Conservation (phyloP, 1,140 invertebrate genomes). For the Zaprionus gabonicus region DNA sequence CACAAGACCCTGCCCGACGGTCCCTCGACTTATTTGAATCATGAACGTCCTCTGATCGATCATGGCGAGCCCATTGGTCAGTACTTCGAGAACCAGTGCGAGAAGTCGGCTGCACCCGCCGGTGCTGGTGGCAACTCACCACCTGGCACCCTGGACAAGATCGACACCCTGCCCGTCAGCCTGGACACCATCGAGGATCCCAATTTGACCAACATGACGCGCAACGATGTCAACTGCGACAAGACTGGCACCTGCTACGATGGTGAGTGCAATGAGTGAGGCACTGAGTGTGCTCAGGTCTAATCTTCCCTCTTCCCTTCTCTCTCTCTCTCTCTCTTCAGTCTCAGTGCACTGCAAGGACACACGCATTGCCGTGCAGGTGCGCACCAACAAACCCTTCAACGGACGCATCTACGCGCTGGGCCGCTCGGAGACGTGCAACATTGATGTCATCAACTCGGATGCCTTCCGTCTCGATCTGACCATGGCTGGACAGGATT, state of each 20-base stretch:
- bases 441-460: slow-evolving; percentile 96
- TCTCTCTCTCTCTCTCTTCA: slow-evolving; percentile 82
- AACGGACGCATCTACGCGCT: slow-evolving; percentile 97
- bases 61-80: slow-evolving; percentile 94
- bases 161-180: slow-evolving; percentile 88
- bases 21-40: slow-evolving; percentile 94
- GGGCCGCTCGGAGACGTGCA: slow-evolving; percentile 96
- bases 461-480: slow-evolving; percentile 96
- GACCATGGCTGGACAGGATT: slow-evolving; percentile 96
- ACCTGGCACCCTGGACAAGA: slow-evolving; percentile 71
- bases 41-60: slow-evolving; percentile 94
- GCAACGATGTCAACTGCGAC: slow-evolving; percentile 94
- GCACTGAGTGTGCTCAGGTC: background rate
- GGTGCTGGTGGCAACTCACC: slow-evolving; percentile 85
- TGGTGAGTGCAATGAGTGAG: slow-evolving; percentile 86
- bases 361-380: slow-evolving; percentile 95
- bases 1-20: slow-evolving; percentile 96
- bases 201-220: slow-evolving; percentile 89
- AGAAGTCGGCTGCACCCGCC: slow-evolving; percentile 85
- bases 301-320: background rate
- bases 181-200: slow-evolving; percentile 90
- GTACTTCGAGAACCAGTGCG: slow-evolving; percentile 96
- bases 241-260: slow-evolving; percentile 97
- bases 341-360: slow-evolving; percentile 97
- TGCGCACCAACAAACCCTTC: slow-evolving; percentile 96